A percentile compares a stretch with the other conserved stretches of the same genome.
These are phyloP conservation scores for Nibea albiflora DNA, from an alignment of 2,113 vertebrate genomes.

Conservation along the genomic window DNA sequence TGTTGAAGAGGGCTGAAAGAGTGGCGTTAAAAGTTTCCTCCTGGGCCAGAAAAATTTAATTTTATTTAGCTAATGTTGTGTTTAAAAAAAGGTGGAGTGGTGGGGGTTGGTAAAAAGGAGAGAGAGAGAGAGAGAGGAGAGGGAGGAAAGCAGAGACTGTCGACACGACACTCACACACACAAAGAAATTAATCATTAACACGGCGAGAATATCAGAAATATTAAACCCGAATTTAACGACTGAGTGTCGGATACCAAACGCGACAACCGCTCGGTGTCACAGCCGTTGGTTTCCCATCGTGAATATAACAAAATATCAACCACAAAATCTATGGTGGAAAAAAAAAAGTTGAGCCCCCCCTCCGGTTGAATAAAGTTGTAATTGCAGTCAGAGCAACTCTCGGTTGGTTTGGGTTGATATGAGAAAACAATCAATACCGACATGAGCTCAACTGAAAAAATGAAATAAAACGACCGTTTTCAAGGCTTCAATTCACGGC, in stretches of 20 bases:
- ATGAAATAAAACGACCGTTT: background rate
- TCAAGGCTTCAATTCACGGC: conserved; percentile 11
- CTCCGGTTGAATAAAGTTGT: conserved; percentile 77
- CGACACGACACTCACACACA: conserved; percentile 80
- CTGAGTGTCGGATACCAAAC: background rate
- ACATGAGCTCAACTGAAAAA: conserved; percentile 61
- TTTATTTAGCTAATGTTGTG: conserved; percentile 63
- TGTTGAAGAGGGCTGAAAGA: background rate
- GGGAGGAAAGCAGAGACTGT: conserved; percentile 60
- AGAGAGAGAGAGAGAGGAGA: too few species aligned
- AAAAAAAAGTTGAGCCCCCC: conserved; percentile 71
- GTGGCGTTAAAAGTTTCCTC: conserved; percentile 73
- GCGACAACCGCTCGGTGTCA: conserved; percentile 27
- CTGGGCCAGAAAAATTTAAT: conserved; percentile 52
- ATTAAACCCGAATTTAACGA: conserved; percentile 65
- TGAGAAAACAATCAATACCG: conserved; percentile 81
- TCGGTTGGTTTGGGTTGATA: conserved; percentile 55
- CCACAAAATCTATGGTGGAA: too few species aligned
- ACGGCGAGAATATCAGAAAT: conserved; percentile 76
- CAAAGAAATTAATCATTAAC: conserved; percentile 90
- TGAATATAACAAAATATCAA: background rate
- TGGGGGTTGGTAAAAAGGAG: conserved; percentile 76
- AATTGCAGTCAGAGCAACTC: conserved; percentile 75
- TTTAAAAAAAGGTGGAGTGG: conserved; percentile 29
- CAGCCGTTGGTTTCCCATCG: background rate